Evolutionary conservation across 1,140 invertebrate species (phyloP).

Genomic region (Drosophila ogumai): DNA sequence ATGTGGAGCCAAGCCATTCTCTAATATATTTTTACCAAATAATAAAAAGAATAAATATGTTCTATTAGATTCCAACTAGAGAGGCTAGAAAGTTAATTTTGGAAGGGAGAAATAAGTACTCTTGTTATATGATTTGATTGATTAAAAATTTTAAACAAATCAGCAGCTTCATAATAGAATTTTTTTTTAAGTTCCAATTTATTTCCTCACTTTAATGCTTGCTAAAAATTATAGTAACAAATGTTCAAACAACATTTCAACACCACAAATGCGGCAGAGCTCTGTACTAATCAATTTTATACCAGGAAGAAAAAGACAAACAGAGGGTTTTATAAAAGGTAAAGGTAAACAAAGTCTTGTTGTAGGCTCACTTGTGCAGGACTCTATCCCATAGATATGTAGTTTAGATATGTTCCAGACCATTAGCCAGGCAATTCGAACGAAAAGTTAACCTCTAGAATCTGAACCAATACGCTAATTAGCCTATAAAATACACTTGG

Average conservation of each 20-base stretch:
- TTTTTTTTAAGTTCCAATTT: neutral
- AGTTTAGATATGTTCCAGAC: conserved; percentile 6
- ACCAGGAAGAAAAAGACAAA: neutral
- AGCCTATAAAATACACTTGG: conserved; percentile 11
- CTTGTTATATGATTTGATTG: no score
- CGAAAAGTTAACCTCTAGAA: neutral
- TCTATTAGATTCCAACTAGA: neutral
- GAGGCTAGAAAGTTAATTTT: no score
- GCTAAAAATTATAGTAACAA: neutral
- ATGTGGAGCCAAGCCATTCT: neutral
- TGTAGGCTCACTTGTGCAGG: neutral
- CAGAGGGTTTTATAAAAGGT: neutral
- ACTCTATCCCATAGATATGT: neutral
- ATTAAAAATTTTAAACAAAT: no score
- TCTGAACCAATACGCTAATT: conserved; percentile 8
- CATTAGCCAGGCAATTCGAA: neutral
- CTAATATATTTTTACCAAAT: neutral
- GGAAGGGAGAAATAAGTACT: no score
- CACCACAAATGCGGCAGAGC: neutral
- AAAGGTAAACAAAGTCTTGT: neutral
- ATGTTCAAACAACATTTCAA: neutral
- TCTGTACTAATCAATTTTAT: conserved; percentile 1
- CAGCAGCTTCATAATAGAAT: neutral
- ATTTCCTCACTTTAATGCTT: neutral
- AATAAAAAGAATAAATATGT: neutral